These are phyloP conservation scores for Allolobophora icterica DNA, from an alignment of 2,888 invertebrate species.

Conservation along the genomic window DNA sequence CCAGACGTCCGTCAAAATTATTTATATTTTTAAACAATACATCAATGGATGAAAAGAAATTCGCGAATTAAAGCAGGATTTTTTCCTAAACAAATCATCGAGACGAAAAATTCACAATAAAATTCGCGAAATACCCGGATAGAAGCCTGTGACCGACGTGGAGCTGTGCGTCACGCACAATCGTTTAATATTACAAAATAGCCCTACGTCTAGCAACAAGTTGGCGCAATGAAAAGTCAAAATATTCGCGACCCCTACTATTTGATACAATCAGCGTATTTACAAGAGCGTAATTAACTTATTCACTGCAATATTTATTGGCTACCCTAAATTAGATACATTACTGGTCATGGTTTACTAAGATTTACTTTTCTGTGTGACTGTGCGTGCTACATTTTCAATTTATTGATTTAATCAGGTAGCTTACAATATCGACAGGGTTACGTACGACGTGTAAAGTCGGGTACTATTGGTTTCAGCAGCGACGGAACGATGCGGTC, in stretches of 20 bases:
- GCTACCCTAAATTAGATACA: too few relatives aligned
- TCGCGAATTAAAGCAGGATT: not conserved
- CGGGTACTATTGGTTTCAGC: too few relatives aligned
- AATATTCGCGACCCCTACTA: too few relatives aligned
- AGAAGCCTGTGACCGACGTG: not conserved
- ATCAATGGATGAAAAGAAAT: not conserved
- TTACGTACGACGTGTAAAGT: too few relatives aligned
- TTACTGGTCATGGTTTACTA: too few relatives aligned
- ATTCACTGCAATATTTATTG: too few relatives aligned
- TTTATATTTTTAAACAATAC: not conserved
- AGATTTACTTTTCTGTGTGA: too few relatives aligned
- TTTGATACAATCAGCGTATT: too few relatives aligned
- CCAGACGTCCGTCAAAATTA: not conserved
- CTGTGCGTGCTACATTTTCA: too few relatives aligned
- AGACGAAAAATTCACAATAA: not conserved
- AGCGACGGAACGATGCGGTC: too few relatives aligned
- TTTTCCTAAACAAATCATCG: not conserved
- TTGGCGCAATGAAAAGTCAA: too few relatives aligned
- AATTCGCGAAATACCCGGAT: conserved; percentile 23
- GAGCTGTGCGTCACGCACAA: conserved; percentile 11
- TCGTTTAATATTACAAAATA: not conserved
- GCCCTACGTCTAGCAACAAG: not conserved
- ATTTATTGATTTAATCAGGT: not conserved
- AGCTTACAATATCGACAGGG: not conserved
- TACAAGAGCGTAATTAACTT: too few relatives aligned